Conservation (phyloP, 2,797 vertebrate species). For the Psittacula derbiana region DNA sequence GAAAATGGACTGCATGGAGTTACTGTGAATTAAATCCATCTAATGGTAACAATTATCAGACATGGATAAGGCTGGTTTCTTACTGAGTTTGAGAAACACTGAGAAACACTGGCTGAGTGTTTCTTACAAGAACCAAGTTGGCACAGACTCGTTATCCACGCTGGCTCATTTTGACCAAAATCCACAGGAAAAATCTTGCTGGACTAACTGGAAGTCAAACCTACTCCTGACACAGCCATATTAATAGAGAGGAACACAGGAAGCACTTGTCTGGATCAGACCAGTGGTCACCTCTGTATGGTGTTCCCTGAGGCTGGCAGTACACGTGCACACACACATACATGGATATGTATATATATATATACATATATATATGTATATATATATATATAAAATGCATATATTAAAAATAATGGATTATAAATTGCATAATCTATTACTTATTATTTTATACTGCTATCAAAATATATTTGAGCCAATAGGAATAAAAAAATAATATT, state of each 20-base stretch:
- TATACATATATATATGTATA: too few species aligned
- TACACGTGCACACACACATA: fast-evolving
- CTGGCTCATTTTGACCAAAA: background rate
- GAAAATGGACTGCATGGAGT: background rate
- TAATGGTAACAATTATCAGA: background rate
- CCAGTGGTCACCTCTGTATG: fast-evolving
- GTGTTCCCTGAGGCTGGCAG: background rate
- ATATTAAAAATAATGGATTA: background rate
- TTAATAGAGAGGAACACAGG: background rate
- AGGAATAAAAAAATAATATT: background rate
- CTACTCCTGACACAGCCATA: background rate
- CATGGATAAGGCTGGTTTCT: background rate
- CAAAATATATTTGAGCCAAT: background rate
- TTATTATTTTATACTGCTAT: background rate
- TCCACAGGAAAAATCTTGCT: background rate
- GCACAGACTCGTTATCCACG: background rate
- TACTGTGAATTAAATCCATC: background rate
- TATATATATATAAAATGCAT: too few species aligned
- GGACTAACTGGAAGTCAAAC: background rate
- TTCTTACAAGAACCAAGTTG: background rate
- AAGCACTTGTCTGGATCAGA: background rate
- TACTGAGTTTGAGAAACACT: background rate
- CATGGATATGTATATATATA: too few species aligned
- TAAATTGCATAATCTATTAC: background rate
- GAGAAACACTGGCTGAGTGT: background rate